Evolutionary conservation across 1,140 invertebrate genomes (phyloP).

Genomic region (Sycophaga agraensis): DNA sequence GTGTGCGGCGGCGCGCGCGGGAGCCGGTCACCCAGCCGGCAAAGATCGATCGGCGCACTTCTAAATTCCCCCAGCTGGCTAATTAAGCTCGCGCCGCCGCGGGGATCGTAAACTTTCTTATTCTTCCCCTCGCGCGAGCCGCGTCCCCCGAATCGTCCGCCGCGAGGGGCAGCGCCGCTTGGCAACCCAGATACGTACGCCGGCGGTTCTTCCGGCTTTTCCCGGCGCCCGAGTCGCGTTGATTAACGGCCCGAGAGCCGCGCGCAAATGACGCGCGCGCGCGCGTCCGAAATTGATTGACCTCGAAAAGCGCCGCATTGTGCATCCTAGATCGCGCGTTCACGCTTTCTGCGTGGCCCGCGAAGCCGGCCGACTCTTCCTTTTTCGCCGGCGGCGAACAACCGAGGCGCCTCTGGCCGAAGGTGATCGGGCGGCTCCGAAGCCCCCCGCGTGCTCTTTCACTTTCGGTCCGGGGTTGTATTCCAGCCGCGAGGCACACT

Average conservation of each 20-base stretch:
- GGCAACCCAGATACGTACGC: constrained; percentile 13
- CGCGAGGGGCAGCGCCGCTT: constrained; percentile 5
- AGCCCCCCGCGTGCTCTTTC: constrained; percentile 25
- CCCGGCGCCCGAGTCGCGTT: background rate
- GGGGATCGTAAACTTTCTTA: no score
- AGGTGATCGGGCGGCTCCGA: constrained; percentile 16
- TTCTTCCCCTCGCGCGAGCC: no score
- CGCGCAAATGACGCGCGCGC: no score
- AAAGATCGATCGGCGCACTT: no score
- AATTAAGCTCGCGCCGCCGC: no score
- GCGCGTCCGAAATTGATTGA: constrained; percentile 14
- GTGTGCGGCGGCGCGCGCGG: no score
- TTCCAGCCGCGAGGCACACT: no score
- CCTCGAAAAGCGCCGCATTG: background rate
- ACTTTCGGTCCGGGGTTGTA: no score
- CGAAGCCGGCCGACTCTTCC: constrained; percentile 22
- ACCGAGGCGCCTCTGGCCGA: constrained; percentile 22
- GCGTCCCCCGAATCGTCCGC: no score
- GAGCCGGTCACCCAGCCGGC: no score
- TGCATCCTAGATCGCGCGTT: background rate
- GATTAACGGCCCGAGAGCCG: background rate
- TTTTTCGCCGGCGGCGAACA: constrained; percentile 3
- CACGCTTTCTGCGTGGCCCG: no score
- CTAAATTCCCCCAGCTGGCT: no score
- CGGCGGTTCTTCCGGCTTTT: constrained; percentile 7